A percentile compares a stretch with the other conserved stretches of the same genome.
phyloP scores from a whole-genome alignment of 1,140 invertebrate species.

The Bombus polaris region DNA sequence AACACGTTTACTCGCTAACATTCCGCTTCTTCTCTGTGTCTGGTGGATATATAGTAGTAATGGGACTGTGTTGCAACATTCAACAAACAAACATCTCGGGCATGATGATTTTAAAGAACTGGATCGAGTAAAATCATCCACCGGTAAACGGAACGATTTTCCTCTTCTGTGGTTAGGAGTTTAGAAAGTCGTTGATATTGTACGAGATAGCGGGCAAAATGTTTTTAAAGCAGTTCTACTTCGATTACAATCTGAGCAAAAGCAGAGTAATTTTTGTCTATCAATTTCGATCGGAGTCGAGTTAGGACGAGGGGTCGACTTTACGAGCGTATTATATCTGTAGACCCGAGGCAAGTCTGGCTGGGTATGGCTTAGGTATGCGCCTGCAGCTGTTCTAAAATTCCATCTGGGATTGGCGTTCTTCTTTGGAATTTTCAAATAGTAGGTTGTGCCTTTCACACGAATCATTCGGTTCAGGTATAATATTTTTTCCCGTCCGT shows the following conservation, averaged over 20 bases:
- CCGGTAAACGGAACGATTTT: too few species aligned
- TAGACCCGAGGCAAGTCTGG: slow-evolving; percentile 10
- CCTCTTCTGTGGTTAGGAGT: too few species aligned
- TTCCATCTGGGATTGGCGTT: slow-evolving; percentile 40
- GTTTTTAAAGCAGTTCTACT: not conserved
- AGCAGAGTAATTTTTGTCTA: not conserved
- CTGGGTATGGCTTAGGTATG: slow-evolving; percentile 63
- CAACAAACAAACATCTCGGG: not conserved
- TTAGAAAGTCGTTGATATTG: not conserved
- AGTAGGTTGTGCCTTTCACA: slow-evolving; percentile 7
- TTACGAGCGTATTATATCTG: slow-evolving; percentile 25
- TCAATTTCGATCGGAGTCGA: not conserved
- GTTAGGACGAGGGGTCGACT: slow-evolving; percentile 8
- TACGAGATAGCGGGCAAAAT: not conserved
- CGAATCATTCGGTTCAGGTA: not conserved
- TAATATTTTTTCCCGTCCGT: not conserved
- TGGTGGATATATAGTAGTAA: not conserved
- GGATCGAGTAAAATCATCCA: not conserved
- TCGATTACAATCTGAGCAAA: not conserved
- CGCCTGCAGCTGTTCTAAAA: slow-evolving; percentile 60
- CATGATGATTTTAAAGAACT: not conserved
- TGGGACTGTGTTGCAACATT: not conserved
- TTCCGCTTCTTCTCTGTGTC: not conserved
- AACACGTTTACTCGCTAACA: not conserved
- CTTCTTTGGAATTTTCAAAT: slow-evolving; percentile 41